Evolutionary conservation across 2,797 vertebrate species (phyloP), one percentile per base, ranked within the genome.

Genomic region (Nyctalus aviator): DNA sequence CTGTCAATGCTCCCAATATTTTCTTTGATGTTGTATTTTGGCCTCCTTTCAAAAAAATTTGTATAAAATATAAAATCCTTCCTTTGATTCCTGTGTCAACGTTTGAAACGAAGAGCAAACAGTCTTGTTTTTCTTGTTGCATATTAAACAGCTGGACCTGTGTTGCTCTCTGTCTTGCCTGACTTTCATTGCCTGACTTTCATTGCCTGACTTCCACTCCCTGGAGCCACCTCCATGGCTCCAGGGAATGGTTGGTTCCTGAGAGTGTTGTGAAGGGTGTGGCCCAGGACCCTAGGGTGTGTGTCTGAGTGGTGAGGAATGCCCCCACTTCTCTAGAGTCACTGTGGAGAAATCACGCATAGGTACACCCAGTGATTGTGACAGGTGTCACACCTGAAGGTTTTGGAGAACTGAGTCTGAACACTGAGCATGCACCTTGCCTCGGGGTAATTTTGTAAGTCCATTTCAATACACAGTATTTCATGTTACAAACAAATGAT

Each of bases 31-130:
- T 50, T 76, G 13, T 62, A n/a, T 88, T 64, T 57, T 48, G 18
- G 50, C 66, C 48, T 46, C 15, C 37, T 89, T 88, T 48, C 25
- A 6, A 6, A 46, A 75, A 68, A 41, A 46, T 57, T 46, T 10
- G 17, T 66, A 79, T 30, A 64, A 79, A 83, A 79, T 15, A 3
- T 25, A 92, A 85, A 88, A 90, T 35, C 59, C 41, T 37, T 76
- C 20, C 59, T 82, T 37, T 71, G 59, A 27, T 73, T 76, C 37
- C 44, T n/a, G 15, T 41, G 30, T 84, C 73, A 94, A 55, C 35
- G 37, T 75, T 59, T 90, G 53, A 76, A 59, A 55, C 48, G 13
- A 76, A 72, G 86, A 59, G n/a, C 30, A 8, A 11, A 73, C 5
- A 20, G 1, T 81, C 75, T 35, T 14, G 32, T 66, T n/a, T 73